Conservation (phyloP, 2,888 invertebrate species). For the Himalopsyche kuldschensis region DNA sequence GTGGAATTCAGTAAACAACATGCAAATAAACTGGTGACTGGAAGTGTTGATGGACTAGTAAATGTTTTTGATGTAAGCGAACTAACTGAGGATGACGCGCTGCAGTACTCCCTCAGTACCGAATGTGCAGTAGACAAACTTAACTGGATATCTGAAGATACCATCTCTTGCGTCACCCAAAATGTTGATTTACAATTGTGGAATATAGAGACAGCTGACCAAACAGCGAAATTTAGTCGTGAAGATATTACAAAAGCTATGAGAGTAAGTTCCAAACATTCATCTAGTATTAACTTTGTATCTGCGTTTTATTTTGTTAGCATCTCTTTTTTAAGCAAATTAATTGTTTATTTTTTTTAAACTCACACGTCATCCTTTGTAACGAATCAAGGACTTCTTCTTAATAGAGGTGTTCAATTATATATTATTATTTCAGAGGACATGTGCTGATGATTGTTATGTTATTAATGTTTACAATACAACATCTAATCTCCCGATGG, state of each 20-base stretch:
- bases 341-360: no score
- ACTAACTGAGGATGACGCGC: conserved; percentile 76
- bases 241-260: conserved; percentile 61
- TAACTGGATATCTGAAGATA: conserved; percentile 57
- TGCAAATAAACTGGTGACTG: conserved; percentile 69
- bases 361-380: no score
- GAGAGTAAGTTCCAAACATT: conserved; percentile 48
- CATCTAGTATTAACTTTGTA: no score
- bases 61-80: conserved; percentile 81
- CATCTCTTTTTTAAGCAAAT: background rate
- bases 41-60: conserved; percentile 82
- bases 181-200: conserved; percentile 72
- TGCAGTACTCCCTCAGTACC: conserved; percentile 74
- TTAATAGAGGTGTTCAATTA: no score
- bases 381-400: background rate
- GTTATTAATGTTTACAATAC: conserved; percentile 63
- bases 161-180: conserved; percentile 69
- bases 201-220: conserved; percentile 65
- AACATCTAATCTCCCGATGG: conserved; percentile 53
- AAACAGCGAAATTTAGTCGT: conserved; percentile 61
- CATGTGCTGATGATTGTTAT: conserved; percentile 65
- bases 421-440: conserved; percentile 54
- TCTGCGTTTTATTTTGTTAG: no score
- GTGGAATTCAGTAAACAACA: conserved; percentile 73
- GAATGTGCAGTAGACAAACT: conserved; percentile 74